phyloP scores from a whole-genome alignment of 2,888 invertebrate species.

The Pharmacophagus antenor region DNA sequence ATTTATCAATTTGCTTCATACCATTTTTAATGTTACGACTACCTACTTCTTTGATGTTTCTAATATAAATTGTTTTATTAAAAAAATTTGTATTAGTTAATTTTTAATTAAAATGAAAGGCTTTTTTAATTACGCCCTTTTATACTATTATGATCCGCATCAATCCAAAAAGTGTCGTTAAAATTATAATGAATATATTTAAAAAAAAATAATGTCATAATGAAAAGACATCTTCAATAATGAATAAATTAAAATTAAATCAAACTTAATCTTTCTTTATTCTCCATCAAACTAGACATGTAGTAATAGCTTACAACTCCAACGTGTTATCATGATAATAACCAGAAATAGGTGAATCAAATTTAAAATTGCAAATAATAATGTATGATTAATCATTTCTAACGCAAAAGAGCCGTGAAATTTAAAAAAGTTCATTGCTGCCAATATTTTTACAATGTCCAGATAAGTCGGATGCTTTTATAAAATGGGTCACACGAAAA shows the following conservation, averaged over 20 bases:
- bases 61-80: too few relatives aligned
- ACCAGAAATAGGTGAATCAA: constrained; percentile 14
- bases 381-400: constrained; percentile 16
- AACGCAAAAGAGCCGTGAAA: constrained; percentile 1
- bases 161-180: too few relatives aligned
- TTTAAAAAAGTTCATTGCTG: constrained; percentile 24
- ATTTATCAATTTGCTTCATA: not conserved
- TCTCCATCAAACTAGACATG: not conserved
- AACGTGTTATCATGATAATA: not conserved
- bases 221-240: too few relatives aligned
- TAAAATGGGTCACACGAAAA: constrained; percentile 30
- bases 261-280: too few relatives aligned
- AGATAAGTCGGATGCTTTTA: constrained; percentile 30
- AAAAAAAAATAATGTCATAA: too few relatives aligned
- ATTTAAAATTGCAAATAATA: constrained; percentile 11
- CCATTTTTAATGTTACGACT: too few relatives aligned
- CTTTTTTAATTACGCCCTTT: not conserved
- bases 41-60: not conserved
- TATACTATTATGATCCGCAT: too few relatives aligned
- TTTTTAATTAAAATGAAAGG: not conserved
- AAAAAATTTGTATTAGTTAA: not conserved
- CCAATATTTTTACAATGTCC: constrained; percentile 33
- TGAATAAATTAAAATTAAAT: too few relatives aligned
- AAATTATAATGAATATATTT: too few relatives aligned
- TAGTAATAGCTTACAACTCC: not conserved